phyloP scores from a whole-genome alignment of 1,140 invertebrate genomes.

The Metopolophium dirhodum region DNA sequence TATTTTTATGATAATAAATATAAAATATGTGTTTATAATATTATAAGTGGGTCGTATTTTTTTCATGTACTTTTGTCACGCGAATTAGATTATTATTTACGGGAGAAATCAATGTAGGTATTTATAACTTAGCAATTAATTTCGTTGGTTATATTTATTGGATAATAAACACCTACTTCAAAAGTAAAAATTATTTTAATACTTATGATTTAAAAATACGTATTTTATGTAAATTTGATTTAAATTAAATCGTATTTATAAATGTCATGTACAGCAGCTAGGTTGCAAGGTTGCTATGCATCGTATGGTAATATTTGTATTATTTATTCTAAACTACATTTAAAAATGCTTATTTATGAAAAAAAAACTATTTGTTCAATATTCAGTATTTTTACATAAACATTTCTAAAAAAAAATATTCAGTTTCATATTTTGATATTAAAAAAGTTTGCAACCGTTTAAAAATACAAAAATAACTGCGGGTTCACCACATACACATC shows the following conservation, averaged over 20 bases:
- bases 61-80: no score
- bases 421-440: slow-evolving; percentile 2
- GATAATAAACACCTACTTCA: not conserved
- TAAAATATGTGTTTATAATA: no score
- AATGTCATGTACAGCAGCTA: not conserved
- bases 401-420: not conserved
- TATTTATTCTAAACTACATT: not conserved
- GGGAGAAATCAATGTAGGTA: not conserved
- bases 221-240: not conserved
- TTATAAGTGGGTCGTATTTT: not conserved
- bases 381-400: no score
- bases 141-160: not conserved
- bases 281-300: not conserved
- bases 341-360: not conserved
- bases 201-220: not conserved
- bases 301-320: not conserved
- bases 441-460: not conserved
- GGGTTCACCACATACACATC: not conserved
- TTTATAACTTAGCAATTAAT: not conserved
- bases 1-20: not conserved
- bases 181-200: not conserved
- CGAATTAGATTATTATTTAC: no score
- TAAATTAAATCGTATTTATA: not conserved
- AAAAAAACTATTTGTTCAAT: not conserved
- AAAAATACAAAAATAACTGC: not conserved